Evolutionary conservation across 2,797 vertebrate species (phyloP).

Genomic region (Tympanoctomys barrerae): DNA sequence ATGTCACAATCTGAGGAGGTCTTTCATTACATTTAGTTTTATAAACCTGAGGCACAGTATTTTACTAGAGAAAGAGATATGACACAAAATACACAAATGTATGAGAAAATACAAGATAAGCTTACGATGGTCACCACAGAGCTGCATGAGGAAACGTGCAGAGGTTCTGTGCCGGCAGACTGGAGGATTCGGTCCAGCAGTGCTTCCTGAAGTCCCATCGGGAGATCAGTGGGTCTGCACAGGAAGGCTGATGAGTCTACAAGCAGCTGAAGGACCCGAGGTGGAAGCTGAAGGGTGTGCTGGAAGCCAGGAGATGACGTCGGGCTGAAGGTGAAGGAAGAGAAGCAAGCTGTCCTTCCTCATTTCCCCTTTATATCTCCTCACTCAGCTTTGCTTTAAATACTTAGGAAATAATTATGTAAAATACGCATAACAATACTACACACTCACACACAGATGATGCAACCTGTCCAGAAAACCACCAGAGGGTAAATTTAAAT

Average conservation of each 20-base stretch:
- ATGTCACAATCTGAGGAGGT: not conserved
- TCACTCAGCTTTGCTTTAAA: not conserved
- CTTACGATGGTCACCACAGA: not conserved
- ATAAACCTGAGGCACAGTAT: not conserved
- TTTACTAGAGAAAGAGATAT: not conserved
- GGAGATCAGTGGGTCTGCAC: not conserved
- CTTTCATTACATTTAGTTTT: not conserved
- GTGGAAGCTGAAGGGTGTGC: not conserved
- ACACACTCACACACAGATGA: not conserved
- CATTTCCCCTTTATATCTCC: too few species aligned
- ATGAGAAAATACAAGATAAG: not conserved
- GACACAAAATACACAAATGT: not conserved
- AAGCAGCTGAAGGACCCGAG: too few species aligned
- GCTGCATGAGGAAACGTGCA: not conserved
- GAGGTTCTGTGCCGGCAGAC: too few species aligned
- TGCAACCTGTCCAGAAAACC: not conserved
- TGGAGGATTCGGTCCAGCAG: too few species aligned
- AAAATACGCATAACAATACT: not conserved
- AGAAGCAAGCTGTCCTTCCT: too few species aligned
- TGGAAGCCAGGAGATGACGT: not conserved
- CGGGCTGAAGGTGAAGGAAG: too few species aligned
- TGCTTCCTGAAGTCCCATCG: not conserved
- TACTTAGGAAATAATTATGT: not conserved
- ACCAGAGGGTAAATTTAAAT: not conserved
- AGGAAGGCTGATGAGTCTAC: not conserved